Percentiles rank a stretch among this genome's conserved stretches.
Evolutionary conservation across 53 echinoderm and acorn worm genomes (phyloP).

Genomic region (Stichopus horrens): DNA sequence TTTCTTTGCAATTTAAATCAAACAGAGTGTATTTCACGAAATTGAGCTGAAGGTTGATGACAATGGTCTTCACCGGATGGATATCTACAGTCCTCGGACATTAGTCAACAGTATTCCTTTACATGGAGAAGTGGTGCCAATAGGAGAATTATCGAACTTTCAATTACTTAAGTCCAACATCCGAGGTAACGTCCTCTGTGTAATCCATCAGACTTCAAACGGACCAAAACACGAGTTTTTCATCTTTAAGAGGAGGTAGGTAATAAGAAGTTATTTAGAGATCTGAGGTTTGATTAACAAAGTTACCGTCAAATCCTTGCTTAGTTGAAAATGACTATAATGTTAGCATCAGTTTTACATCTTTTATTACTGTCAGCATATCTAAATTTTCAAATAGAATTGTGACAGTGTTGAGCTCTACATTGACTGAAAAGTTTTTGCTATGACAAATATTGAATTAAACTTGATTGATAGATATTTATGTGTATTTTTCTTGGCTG

Average conservation of each 20-base stretch:
- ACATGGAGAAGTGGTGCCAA: neutral
- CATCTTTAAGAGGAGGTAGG: conserved; percentile 15
- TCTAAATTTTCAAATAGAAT: neutral
- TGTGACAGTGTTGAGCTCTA: too few relatives aligned
- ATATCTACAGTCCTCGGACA: neutral
- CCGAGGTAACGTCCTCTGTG: conserved; percentile 4
- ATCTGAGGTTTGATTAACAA: too few relatives aligned
- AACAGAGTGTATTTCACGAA: neutral
- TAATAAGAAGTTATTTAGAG: neutral
- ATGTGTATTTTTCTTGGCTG: too few relatives aligned
- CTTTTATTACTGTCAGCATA: too few relatives aligned
- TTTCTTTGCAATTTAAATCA: too few relatives aligned
- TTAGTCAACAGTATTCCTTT: neutral
- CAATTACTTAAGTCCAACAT: conserved; percentile 17
- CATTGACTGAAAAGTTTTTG: too few relatives aligned
- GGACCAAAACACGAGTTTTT: conserved; percentile 28
- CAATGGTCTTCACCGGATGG: neutral
- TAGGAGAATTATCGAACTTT: conserved; percentile 9
- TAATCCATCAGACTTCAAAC: conserved; percentile 8
- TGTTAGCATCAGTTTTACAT: too few relatives aligned
- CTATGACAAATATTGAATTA: too few relatives aligned
- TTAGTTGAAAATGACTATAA: too few relatives aligned
- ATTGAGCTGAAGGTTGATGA: neutral
- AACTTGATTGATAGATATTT: too few relatives aligned
- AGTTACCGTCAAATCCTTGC: too few relatives aligned